Evolutionary conservation across 2,113 vertebrate species (phyloP).

Genomic region (Tenrec ecaudatus): DNA sequence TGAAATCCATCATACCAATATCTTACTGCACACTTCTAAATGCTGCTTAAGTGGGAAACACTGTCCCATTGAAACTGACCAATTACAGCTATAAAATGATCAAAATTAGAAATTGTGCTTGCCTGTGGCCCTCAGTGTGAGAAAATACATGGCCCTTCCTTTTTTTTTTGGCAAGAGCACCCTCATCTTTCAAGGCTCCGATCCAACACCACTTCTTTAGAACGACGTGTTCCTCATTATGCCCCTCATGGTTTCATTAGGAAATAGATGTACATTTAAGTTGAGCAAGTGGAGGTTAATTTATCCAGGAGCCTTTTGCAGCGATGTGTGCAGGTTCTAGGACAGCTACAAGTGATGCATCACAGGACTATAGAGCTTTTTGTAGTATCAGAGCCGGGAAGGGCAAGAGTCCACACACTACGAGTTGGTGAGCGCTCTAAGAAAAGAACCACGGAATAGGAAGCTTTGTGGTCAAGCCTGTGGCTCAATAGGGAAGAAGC

Average conservation of each 20-base stretch:
- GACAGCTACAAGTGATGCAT: not conserved
- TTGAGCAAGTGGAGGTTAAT: not conserved
- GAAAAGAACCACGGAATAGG: too few species aligned
- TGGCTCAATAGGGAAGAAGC: not conserved
- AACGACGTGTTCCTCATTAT: not conserved
- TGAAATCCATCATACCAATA: not conserved
- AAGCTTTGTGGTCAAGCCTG: too few species aligned
- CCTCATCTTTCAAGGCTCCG: slow-evolving; percentile 2
- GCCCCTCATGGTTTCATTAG: not conserved
- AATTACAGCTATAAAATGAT: not conserved
- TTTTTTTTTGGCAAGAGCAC: not conserved
- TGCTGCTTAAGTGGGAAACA: not conserved
- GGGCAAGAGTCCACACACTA: not conserved
- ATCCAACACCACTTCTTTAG: not conserved
- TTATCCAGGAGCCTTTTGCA: not conserved
- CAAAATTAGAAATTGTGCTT: not conserved
- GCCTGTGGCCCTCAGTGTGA: not conserved
- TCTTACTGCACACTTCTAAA: not conserved
- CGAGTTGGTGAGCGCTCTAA: too few species aligned
- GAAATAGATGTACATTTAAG: not conserved
- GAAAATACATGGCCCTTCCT: not conserved
- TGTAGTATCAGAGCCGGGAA: not conserved
- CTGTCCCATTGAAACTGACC: not conserved
- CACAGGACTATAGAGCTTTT: not conserved
- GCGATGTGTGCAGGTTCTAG: not conserved